A percentile compares a stretch with the other conserved stretches of the same genome.
phyloP scores from a whole-genome alignment of 2,797 vertebrate species.

The Microhierax caerulescens region DNA sequence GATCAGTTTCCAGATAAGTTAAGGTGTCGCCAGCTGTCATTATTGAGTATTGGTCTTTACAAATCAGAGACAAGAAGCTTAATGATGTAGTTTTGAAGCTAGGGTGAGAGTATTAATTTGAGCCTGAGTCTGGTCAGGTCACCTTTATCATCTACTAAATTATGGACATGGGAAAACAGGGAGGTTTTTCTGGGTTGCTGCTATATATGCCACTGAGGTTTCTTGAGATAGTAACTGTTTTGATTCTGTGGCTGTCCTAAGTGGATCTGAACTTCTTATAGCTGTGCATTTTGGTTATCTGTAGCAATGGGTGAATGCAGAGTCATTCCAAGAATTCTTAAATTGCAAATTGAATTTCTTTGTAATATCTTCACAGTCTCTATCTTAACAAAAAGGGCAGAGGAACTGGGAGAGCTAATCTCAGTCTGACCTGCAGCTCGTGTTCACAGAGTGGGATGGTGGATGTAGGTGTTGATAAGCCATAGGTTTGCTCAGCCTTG shows the following conservation, averaged over 20 bases:
- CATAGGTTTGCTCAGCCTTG: not conserved
- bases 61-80: not conserved
- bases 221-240: not conserved
- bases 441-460: not conserved
- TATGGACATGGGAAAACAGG: not conserved
- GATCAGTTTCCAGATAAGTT: not conserved
- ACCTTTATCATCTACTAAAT: not conserved
- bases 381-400: not conserved
- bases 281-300: not conserved
- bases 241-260: not conserved
- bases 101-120: not conserved
- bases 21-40: not conserved
- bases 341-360: not conserved
- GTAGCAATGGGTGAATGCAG: not conserved
- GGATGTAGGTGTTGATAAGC: not conserved
- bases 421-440: not conserved
- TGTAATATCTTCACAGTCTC: not conserved
- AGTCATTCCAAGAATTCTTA: not conserved
- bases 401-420: not conserved
- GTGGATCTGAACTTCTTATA: not conserved
- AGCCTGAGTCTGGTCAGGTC: not conserved
- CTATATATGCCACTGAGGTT: not conserved
- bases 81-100: not conserved
- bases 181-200: not conserved
- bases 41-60: not conserved